Percentiles rank a stretch among this genome's conserved stretches.
phyloP scores from a whole-genome alignment of 2,797 vertebrate species.

The Lepidocolaptes lacrymiger region DNA sequence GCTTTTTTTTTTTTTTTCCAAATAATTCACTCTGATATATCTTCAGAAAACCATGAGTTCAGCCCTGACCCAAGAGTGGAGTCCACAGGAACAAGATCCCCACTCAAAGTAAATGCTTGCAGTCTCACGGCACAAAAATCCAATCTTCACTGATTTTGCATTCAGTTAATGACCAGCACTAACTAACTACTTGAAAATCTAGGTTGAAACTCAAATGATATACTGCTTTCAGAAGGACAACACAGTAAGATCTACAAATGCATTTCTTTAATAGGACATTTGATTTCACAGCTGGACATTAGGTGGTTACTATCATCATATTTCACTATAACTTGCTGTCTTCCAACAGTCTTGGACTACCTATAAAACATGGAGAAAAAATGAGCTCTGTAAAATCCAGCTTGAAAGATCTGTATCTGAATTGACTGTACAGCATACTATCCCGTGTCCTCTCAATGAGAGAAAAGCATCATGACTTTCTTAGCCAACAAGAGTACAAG shows the following conservation, averaged over 20 bases:
- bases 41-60: not conserved
- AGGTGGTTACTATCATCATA: not conserved
- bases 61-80: not conserved
- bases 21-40: not conserved
- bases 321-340: not conserved
- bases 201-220: no score
- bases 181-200: not conserved
- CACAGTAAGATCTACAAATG: not conserved
- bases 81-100: not conserved
- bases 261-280: not conserved
- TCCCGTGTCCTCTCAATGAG: not conserved
- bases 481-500: not conserved
- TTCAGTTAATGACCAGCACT: not conserved
- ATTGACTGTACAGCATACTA: not conserved
- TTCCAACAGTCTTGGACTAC: not conserved
- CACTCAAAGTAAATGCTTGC: not conserved
- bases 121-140: not conserved
- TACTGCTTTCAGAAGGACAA: not conserved
- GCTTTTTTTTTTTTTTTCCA: not conserved
- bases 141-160: not conserved
- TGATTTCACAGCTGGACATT: not conserved
- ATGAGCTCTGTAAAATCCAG: not conserved
- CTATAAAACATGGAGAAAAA: not conserved
- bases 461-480: not conserved
- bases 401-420: not conserved